phyloP scores from a whole-genome alignment of 2,113 vertebrate species.

The Acrocephalus kingi region DNA sequence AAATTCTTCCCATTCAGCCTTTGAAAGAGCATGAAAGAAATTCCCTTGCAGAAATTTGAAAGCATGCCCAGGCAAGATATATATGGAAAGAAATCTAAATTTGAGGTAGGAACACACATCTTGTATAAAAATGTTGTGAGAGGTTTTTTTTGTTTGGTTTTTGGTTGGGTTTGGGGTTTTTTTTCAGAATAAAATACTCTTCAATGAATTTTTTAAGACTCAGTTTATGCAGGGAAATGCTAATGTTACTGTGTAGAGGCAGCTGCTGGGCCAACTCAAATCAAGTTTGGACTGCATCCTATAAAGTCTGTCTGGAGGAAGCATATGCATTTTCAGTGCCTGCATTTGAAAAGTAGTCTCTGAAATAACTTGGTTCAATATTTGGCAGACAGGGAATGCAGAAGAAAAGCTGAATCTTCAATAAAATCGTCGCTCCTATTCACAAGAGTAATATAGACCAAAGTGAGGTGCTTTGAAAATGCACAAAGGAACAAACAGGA shows the following conservation, averaged over 20 bases:
- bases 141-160: not conserved
- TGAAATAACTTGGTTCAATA: constrained; percentile 24
- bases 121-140: not conserved
- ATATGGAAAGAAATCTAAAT: not conserved
- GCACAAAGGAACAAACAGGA: not conserved
- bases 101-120: not conserved
- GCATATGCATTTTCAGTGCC: not conserved
- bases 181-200: not conserved
- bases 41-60: not conserved
- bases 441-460: not conserved
- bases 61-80: not conserved
- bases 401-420: constrained; percentile 44
- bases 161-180: fast-evolving
- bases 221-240: not conserved
- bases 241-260: not conserved
- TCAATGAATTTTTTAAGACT: not conserved
- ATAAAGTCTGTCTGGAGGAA: not conserved
- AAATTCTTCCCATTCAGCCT: not conserved
- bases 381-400: not conserved
- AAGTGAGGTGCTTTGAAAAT: not conserved
- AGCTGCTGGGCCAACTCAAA: constrained; percentile 16
- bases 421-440: not conserved
- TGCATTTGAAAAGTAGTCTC: constrained; percentile 1
- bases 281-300: constrained; percentile 9
- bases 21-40: not conserved